A percentile compares a stretch with the other conserved stretches of the same genome.
phyloP scores from a whole-genome alignment of 2,888 invertebrate species.

The Spodoptera exigua region DNA sequence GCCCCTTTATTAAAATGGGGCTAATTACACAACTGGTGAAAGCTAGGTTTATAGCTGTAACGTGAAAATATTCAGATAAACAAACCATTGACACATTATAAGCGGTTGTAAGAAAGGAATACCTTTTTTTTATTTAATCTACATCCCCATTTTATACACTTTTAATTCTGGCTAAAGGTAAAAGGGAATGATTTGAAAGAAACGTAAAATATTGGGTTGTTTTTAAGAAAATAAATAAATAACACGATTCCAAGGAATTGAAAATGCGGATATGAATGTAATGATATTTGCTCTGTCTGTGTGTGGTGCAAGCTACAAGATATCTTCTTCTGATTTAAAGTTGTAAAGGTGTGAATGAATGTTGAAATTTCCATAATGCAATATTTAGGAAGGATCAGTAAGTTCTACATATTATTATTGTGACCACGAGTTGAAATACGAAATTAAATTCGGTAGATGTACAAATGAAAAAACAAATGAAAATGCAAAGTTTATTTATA shows the following conservation, averaged over 20 bases:
- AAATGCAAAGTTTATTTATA: too few relatives aligned
- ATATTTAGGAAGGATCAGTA: too few relatives aligned
- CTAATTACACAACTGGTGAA: too few relatives aligned
- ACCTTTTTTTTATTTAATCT: slow-evolving; percentile 17
- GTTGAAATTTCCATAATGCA: too few relatives aligned
- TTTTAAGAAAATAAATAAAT: slow-evolving; percentile 58
- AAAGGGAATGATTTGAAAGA: slow-evolving; percentile 13
- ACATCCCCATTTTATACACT: slow-evolving; percentile 10
- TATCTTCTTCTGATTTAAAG: too few relatives aligned
- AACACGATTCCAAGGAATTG: slow-evolving; percentile 64
- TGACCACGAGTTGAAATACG: too few relatives aligned
- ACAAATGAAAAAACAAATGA: too few relatives aligned
- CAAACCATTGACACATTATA: slow-evolving; percentile 14
- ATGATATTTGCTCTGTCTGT: slow-evolving; percentile 73
- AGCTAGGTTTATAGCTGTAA: too few relatives aligned
- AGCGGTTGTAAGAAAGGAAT: slow-evolving; percentile 8
- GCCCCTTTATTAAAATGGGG: too few relatives aligned
- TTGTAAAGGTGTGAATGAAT: too few relatives aligned
- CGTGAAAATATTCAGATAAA: slow-evolving; percentile 9
- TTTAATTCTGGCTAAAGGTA: slow-evolving; percentile 22
- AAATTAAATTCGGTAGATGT: too few relatives aligned
- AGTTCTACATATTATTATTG: too few relatives aligned
- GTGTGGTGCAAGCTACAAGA: slow-evolving; percentile 48
- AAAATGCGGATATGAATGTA: slow-evolving; percentile 69
- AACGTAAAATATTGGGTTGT: slow-evolving; percentile 17